A percentile compares a stretch with the other conserved stretches of the same genome.
These are phyloP conservation scores for Heteromyza rotundicornis DNA, from an alignment of 2,888 invertebrate genomes.

Conservation along the genomic window DNA sequence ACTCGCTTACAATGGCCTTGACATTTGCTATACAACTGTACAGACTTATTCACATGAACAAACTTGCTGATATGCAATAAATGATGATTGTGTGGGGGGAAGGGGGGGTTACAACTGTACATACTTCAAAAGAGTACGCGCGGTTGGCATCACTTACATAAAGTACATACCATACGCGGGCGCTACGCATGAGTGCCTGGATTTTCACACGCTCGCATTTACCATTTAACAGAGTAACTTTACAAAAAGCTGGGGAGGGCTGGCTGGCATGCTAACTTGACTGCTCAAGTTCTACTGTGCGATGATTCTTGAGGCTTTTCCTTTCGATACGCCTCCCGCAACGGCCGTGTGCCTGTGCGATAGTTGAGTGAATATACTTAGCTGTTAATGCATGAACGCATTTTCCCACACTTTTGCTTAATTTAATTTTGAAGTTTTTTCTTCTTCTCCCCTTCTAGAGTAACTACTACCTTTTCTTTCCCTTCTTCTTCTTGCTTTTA, in stretches of 20 bases:
- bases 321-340: not conserved
- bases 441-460: no score
- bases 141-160: not conserved
- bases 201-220: conserved; percentile 2
- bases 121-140: not conserved
- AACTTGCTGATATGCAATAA: no score
- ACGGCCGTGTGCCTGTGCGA: no score
- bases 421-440: not conserved
- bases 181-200: not conserved
- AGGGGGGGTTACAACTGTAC: no score
- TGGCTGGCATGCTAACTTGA: not conserved
- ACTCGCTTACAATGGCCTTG: not conserved
- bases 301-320: not conserved
- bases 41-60: no score
- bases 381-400: conserved; percentile 43
- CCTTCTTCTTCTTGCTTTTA: no score
- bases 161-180: not conserved
- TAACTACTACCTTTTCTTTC: no score
- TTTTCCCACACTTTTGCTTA: conserved; percentile 44
- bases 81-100: no score
- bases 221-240: no score
- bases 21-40: not conserved
- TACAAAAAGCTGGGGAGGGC: not conserved
- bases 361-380: no score
- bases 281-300: not conserved